Conservation (phyloP, 2,113 vertebrate species). For the Ophthalmolycus amberensis region DNA sequence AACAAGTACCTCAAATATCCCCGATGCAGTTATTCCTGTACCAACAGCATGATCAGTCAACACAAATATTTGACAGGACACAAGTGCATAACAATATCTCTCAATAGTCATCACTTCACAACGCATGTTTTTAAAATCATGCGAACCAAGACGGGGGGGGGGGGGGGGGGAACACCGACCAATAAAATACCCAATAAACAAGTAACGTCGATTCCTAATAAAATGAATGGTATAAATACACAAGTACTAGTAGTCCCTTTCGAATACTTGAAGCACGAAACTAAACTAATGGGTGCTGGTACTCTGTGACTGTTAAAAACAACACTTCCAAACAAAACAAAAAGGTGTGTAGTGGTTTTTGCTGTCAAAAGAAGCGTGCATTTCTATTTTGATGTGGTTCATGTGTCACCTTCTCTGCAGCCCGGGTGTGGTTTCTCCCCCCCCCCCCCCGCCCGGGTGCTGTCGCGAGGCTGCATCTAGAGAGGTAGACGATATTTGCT, state of each 20-base stretch:
- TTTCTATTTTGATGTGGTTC: conserved; percentile 48
- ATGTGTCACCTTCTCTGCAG: conserved; percentile 41
- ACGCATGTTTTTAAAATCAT: conserved; percentile 56
- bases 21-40: conserved; percentile 44
- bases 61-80: conserved; percentile 55
- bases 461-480: conserved; percentile 59
- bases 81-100: conserved; percentile 61
- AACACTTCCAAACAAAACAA: conserved; percentile 61
- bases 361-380: conserved; percentile 56
- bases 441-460: conserved; percentile 30
- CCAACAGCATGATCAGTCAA: conserved; percentile 47
- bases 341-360: conserved; percentile 35
- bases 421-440: conserved; percentile 5
- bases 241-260: conserved; percentile 72
- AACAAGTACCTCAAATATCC: conserved; percentile 28
- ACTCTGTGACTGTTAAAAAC: conserved; percentile 46
- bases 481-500: conserved; percentile 73
- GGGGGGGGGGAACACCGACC: conserved; percentile 44
- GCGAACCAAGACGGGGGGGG: conserved; percentile 63
- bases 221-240: conserved; percentile 65
- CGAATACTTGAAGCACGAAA: conserved; percentile 68
- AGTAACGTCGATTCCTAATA: conserved; percentile 43
- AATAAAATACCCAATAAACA: conserved; percentile 62
- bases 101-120: conserved; percentile 66
- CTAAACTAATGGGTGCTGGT: conserved; percentile 49